These are phyloP conservation scores for Onthophagus taurus DNA, from an alignment of 1,140 invertebrate species.

Conservation along the genomic window DNA sequence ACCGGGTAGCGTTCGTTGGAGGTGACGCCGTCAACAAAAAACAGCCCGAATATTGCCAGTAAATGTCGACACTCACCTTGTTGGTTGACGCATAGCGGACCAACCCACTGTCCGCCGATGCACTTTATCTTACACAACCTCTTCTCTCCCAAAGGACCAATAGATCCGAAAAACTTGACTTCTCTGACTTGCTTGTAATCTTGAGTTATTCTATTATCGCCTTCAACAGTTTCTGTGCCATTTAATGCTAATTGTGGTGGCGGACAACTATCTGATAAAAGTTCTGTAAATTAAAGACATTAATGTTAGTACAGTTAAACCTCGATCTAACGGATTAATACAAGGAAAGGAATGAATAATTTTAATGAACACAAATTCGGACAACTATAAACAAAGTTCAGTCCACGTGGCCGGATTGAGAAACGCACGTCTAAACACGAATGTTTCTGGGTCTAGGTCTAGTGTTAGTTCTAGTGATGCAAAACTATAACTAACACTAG, in stretches of 20 bases:
- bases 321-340: no score
- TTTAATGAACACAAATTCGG: no score
- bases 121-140: constrained; percentile 73
- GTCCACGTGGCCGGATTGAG: no score
- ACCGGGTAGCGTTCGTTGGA: no score
- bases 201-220: constrained; percentile 27
- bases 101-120: constrained; percentile 69
- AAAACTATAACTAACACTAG: no score
- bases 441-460: no score
- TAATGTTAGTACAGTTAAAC: no score
- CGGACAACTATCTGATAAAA: constrained; percentile 29
- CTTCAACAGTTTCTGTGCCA: constrained; percentile 29
- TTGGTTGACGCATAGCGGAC: constrained; percentile 53
- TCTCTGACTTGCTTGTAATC: constrained; percentile 40
- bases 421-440: no score
- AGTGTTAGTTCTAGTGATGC: no score
- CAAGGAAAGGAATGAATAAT: no score
- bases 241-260: constrained; percentile 33
- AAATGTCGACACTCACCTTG: constrained; percentile 32
- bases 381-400: no score
- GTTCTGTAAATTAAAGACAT: constrained; percentile 21
- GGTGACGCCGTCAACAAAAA: no score
- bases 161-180: constrained; percentile 57
- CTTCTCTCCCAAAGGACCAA: constrained; percentile 54
- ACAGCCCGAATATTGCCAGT: background rate